These are phyloP conservation scores for Carapus acus DNA, from an alignment of 2,797 vertebrate genomes.

Conservation along the genomic window DNA sequence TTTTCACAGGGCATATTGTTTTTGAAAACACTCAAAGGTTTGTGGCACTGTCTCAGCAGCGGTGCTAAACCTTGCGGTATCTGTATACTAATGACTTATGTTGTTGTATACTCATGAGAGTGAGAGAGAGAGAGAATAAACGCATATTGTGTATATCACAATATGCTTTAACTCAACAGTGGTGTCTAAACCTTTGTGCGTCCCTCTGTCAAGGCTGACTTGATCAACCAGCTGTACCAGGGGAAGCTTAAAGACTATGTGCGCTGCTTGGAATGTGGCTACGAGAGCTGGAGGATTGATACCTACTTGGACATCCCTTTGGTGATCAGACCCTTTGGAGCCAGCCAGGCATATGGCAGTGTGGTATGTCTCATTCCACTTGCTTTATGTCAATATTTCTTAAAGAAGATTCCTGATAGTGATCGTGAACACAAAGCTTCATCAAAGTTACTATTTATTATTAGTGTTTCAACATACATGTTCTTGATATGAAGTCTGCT, in stretches of 20 bases:
- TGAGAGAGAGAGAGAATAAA: too few relatives aligned
- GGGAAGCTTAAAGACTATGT: constrained; percentile 99
- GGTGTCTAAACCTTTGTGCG: constrained; percentile 33
- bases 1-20: too few relatives aligned
- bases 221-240: constrained; percentile 99
- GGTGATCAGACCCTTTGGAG: constrained; percentile 98
- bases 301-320: constrained; percentile 98
- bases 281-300: constrained; percentile 98
- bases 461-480: constrained; percentile 7
- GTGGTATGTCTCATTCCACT: constrained; percentile 86
- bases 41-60: background rate
- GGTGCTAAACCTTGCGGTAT: background rate
- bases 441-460: too few relatives aligned
- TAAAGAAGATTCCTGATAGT: constrained; percentile 1
- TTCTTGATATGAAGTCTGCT: constrained; percentile 6
- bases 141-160: too few relatives aligned
- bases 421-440: too few relatives aligned
- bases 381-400: too few relatives aligned
- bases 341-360: constrained; percentile 93
- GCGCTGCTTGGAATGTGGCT: constrained; percentile 94
- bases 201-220: constrained; percentile 83
- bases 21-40: background rate
- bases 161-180: too few relatives aligned
- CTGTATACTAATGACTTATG: too few relatives aligned
- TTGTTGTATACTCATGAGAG: too few relatives aligned